Base-by-base conservation (phyloP, 2,888 invertebrate species). In the Microctonus aethiopoides region DNA sequence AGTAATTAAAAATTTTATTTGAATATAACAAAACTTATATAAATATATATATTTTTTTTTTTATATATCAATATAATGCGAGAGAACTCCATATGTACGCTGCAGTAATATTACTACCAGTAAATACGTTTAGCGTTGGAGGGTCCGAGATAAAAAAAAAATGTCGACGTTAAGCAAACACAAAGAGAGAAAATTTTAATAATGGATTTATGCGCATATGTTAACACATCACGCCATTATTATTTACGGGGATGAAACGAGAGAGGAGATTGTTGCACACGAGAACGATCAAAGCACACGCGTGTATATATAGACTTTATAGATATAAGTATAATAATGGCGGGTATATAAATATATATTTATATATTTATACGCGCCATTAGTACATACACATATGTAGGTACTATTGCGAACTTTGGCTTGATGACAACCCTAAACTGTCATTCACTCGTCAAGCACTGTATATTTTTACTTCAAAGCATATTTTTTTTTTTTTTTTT, bases 121-220 rank as follows among this genome's bases (percentile, higher is more conserved):
- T 57, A 24, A 54, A 54, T n/a, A 59, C 36, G 24, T 26, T 60
- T 51, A 34, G 66, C 59, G 66, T 67, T 67, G 67, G 67, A 67
- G 67, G 67, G 67, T 67, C 51, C 67, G 24, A 36, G 67, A 34
- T 60, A 74, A 29, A 29, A 29, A 29, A 76, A 73, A 46, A 16
- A 70, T 71, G 72, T 72, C 84, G 84, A 85, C 74, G 75, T 72
- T 77, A 85, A 83, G 84, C 84, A 84, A 85, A 84, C 83, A 86
- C 77, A 70, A 68, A 70, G 68, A 56, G 54, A 34, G 67, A 64
- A 80, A 68, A 86, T 86, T 83, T 84, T 82, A 83, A 86, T 86
- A 85, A 86, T 86, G 80, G 84, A 86, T 85, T 85, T 86, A 86
- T 86, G 86, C 85, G 83, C 85, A 86, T 86, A 86, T 86, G 85